Evolutionary conservation across 1,140 invertebrate species (phyloP).

Genomic region (Temnothorax longispinosus): DNA sequence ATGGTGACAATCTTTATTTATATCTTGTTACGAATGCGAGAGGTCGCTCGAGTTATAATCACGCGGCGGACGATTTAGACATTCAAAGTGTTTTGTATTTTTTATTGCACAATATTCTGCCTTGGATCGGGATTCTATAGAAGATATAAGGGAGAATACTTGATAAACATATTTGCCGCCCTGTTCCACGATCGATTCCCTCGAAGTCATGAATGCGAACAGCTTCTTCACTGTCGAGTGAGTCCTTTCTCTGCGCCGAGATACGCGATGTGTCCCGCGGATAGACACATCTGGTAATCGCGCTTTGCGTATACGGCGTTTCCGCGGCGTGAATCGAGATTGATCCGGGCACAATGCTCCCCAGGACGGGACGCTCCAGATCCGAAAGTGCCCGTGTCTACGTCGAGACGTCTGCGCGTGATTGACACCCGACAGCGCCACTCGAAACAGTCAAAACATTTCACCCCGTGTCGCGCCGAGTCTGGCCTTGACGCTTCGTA

Average conservation of each 20-base stretch:
- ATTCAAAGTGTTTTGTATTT: neutral
- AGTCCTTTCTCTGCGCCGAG: slow-evolving; percentile 39
- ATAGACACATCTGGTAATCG: slow-evolving; percentile 68
- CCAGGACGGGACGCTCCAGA: slow-evolving; percentile 53
- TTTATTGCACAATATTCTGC: neutral
- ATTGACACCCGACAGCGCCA: slow-evolving; percentile 76
- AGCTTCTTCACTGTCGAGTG: slow-evolving; percentile 45
- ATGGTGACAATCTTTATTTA: no score
- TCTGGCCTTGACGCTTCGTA: slow-evolving; percentile 78
- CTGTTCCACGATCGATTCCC: slow-evolving; percentile 41
- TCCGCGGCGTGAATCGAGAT: slow-evolving; percentile 64
- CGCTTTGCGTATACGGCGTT: slow-evolving; percentile 48
- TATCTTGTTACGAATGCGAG: neutral
- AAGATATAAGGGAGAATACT: slow-evolving; percentile 6
- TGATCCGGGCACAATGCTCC: slow-evolving; percentile 70
- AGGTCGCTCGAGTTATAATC: neutral
- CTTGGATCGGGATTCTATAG: slow-evolving; percentile 2
- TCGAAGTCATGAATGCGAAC: slow-evolving; percentile 49
- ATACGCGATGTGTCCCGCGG: slow-evolving; percentile 44
- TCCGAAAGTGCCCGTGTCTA: slow-evolving; percentile 75
- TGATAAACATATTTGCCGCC: slow-evolving; percentile 25
- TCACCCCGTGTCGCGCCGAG: slow-evolving; percentile 62
- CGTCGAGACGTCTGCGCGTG: slow-evolving; percentile 75
- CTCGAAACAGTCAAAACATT: slow-evolving; percentile 81
- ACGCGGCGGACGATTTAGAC: neutral